These are phyloP conservation scores for Drosophila dives DNA, from an alignment of 2,888 invertebrate genomes.

Conservation along the genomic window DNA sequence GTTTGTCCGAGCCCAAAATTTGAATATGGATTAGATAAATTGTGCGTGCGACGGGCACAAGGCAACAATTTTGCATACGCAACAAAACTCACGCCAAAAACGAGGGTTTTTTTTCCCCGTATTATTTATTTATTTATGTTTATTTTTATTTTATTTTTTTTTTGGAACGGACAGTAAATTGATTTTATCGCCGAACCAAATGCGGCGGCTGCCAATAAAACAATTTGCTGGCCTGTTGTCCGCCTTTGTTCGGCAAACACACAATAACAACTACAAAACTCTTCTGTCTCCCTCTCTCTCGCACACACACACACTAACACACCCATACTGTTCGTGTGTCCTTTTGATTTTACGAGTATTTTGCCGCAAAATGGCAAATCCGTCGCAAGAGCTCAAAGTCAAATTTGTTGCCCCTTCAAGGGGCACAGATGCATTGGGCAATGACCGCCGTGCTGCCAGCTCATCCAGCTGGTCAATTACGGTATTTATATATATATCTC, in stretches of 20 bases:
- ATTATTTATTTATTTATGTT: too few species aligned
- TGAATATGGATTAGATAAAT: conserved; percentile 80
- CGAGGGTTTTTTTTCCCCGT: not conserved
- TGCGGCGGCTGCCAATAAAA: conserved; percentile 76
- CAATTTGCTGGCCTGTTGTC: conserved; percentile 66
- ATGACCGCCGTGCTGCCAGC: conserved; percentile 6
- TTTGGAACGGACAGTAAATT: conserved; percentile 63
- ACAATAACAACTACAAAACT: conserved; percentile 29
- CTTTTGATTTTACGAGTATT: conserved; percentile 34
- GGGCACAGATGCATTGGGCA: conserved; percentile 19
- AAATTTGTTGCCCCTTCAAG: conserved; percentile 34
- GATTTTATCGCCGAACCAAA: conserved; percentile 74
- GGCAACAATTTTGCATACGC: conserved; percentile 60
- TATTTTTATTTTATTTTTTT: not conserved
- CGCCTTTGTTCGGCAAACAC: conserved; percentile 51
- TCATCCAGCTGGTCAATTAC: conserved; percentile 30
- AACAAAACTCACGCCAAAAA: conserved; percentile 55
- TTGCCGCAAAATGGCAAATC: conserved; percentile 39
- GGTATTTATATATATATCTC: not conserved
- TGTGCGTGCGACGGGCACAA: conserved; percentile 64
- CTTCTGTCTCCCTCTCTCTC: not conserved
- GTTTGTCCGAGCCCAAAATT: conserved; percentile 62
- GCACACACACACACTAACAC: conserved; percentile 20
- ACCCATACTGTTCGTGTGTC: conserved; percentile 2
- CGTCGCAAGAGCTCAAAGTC: conserved; percentile 45